Percentiles rank a stretch among this genome's conserved stretches.
These are phyloP conservation scores for Cinclus cinclus DNA, from an alignment of 2,113 vertebrate genomes.

Conservation along the genomic window DNA sequence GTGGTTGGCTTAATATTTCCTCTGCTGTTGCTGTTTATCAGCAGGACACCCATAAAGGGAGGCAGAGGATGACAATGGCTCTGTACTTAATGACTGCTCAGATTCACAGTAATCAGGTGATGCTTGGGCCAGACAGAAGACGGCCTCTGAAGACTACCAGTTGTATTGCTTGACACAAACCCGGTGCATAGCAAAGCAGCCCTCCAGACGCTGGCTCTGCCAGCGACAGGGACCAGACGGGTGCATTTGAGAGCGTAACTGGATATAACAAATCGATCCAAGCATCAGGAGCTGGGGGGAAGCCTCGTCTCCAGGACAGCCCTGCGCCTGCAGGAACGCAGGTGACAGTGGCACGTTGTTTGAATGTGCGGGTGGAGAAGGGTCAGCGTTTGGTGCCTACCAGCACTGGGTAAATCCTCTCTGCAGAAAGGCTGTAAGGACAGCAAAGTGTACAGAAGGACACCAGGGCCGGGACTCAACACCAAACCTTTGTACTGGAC, in stretches of 20 bases:
- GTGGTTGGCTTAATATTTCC: background rate
- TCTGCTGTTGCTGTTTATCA: background rate
- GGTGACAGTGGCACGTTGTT: accelerated
- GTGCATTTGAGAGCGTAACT: background rate
- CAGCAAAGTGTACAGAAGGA: accelerated
- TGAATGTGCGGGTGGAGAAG: accelerated
- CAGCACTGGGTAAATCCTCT: background rate
- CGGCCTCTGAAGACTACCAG: background rate
- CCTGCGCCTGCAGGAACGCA: background rate
- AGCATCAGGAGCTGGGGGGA: background rate
- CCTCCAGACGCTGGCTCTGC: background rate
- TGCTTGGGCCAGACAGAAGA: background rate
- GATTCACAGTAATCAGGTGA: background rate
- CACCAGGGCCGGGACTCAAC: accelerated
- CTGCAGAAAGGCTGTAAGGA: accelerated
- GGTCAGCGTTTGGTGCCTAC: background rate
- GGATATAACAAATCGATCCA: background rate
- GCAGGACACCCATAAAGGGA: background rate
- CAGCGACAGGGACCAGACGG: background rate
- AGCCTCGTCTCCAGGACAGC: accelerated
- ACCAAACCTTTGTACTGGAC: background rate
- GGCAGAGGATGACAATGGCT: background rate
- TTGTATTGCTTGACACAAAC: background rate
- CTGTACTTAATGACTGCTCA: background rate
- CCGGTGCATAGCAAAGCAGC: background rate